Conservation (phyloP, 1,140 invertebrate genomes). For the Drosophila bocqueti region DNA sequence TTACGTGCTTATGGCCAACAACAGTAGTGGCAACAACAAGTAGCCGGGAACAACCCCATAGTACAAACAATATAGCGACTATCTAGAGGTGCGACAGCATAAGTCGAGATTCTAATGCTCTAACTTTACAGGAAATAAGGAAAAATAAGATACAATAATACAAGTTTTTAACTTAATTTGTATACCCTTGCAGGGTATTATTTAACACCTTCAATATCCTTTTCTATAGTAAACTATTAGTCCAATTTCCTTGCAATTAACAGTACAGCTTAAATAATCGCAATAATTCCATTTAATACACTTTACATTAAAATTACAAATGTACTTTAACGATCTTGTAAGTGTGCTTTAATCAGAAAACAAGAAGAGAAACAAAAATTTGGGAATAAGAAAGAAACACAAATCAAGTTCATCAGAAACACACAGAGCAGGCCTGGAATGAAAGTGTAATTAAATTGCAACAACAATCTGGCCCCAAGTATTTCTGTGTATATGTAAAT, state of each 20-base stretch:
- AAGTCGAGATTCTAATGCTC: conserved; percentile 4
- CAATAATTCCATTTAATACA: not conserved
- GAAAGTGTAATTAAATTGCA: conserved; percentile 66
- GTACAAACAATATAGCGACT: not conserved
- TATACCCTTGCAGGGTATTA: no score
- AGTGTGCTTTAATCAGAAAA: conserved; percentile 5
- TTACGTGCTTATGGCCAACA: conserved; percentile 50
- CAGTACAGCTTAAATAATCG: not conserved
- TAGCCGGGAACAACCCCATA: conserved; percentile 3
- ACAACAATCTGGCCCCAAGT: conserved; percentile 20
- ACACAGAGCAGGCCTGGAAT: conserved; percentile 2
- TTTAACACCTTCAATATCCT: no score
- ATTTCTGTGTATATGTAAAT: conserved; percentile 10
- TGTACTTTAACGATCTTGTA: not conserved
- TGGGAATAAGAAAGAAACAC: not conserved
- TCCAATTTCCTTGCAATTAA: no score
- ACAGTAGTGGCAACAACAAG: conserved; percentile 9
- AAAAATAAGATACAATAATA: no score
- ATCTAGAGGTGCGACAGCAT: conserved; percentile 6
- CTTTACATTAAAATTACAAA: not conserved
- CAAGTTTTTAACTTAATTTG: no score
- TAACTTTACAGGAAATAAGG: not conserved
- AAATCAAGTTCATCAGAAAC: conserved; percentile 23
- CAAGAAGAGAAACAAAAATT: not conserved
- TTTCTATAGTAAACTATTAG: no score